These are phyloP conservation scores for Caenorhabditis afra DNA, from an alignment of 2,888 invertebrate genomes.

Conservation along the genomic window DNA sequence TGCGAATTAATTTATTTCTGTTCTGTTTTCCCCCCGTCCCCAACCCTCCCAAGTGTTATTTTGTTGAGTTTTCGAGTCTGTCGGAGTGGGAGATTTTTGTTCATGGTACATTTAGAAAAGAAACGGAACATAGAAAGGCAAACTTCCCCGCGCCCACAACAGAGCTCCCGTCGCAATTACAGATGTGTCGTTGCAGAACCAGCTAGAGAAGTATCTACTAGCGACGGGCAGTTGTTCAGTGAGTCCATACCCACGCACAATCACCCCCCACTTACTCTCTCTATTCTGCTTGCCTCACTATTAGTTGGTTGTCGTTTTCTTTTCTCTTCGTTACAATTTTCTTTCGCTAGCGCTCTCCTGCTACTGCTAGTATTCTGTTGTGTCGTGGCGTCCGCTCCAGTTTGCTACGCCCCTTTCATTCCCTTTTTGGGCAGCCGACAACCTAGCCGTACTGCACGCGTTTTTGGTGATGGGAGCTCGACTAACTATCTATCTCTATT, in stretches of 20 bases:
- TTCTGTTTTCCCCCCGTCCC: not conserved
- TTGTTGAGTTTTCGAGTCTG: not conserved
- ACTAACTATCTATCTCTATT: not conserved
- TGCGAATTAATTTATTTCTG: not conserved
- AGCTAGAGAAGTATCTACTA: constrained; percentile 39
- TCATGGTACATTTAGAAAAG: no score
- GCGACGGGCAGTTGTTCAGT: constrained; percentile 32
- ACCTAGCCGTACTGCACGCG: no score
- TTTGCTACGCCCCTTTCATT: not conserved
- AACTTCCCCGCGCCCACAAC: no score
- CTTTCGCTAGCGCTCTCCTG: not conserved
- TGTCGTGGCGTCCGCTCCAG: not conserved
- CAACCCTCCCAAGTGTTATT: not conserved
- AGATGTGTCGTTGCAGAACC: constrained; percentile 23
- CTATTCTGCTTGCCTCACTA: not conserved
- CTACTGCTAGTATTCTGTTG: not conserved
- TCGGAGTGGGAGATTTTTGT: no score
- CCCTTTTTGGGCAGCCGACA: no score
- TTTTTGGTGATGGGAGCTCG: no score
- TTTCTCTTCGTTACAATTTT: not conserved
- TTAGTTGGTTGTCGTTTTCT: not conserved
- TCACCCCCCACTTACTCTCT: not conserved
- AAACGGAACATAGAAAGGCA: not conserved
- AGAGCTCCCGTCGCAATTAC: not conserved
- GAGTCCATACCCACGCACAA: not conserved